phyloP scores from a whole-genome alignment of 2,113 vertebrate species.

The Galemys pyrenaicus region DNA sequence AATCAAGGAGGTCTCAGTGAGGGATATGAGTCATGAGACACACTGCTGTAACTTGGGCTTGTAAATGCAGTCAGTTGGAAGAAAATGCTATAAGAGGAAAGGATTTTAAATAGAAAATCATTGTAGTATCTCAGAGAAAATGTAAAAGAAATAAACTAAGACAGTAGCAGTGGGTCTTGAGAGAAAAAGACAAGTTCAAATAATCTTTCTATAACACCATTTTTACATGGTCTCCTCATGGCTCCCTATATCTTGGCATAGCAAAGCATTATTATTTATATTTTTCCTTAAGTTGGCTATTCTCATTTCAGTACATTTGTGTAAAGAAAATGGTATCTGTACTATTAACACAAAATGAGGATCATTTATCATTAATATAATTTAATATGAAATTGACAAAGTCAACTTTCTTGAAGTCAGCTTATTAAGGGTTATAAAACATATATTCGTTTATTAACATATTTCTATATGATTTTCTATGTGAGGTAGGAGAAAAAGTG shows the following conservation, averaged over 20 bases:
- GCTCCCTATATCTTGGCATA: background rate
- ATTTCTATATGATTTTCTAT: background rate
- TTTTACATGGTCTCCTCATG: background rate
- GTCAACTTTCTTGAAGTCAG: background rate
- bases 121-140: background rate
- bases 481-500: background rate
- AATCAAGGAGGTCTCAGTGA: background rate
- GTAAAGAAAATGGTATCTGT: background rate
- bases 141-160: background rate
- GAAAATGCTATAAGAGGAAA: background rate
- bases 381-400: constrained; percentile 5
- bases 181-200: background rate
- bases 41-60: background rate
- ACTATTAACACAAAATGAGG: background rate
- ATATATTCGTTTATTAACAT: background rate
- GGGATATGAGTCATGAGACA: background rate
- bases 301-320: background rate
- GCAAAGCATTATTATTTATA: background rate
- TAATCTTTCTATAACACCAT: background rate
- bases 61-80: background rate
- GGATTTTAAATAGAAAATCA: background rate
- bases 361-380: constrained; percentile 12
- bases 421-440: background rate
- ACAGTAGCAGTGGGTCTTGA: background rate
- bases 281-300: background rate